These are phyloP conservation scores for Uloborus diversus DNA, from an alignment of 1,140 invertebrate species.

Conservation along the genomic window DNA sequence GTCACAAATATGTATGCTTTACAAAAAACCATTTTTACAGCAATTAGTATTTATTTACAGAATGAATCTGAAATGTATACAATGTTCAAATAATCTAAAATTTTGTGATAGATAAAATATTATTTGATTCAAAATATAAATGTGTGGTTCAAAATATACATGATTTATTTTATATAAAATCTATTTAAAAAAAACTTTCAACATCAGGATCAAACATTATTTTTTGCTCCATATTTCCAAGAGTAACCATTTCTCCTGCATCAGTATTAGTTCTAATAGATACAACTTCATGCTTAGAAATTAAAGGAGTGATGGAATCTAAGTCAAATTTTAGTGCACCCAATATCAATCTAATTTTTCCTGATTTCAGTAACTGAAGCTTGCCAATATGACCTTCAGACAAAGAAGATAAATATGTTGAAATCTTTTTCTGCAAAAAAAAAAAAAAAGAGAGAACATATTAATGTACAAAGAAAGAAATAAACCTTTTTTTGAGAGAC, in stretches of 20 bases:
- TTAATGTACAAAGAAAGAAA: background rate
- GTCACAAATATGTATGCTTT: no score
- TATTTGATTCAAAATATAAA: no score
- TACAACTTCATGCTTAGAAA: constrained; percentile 17
- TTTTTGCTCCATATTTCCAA: background rate
- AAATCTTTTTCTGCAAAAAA: background rate
- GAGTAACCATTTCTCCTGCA: background rate
- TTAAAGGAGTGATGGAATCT: background rate
- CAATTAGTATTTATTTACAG: no score
- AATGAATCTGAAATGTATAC: no score
- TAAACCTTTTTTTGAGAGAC: no score
- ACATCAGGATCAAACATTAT: constrained; percentile 8
- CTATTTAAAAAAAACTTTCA: background rate
- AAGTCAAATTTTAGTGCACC: background rate
- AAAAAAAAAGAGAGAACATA: background rate
- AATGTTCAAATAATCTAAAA: no score
- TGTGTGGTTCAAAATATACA: no score
- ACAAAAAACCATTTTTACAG: no score
- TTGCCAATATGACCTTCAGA: constrained; percentile 36
- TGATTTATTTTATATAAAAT: no score
- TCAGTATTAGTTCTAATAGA: background rate
- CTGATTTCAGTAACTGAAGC: constrained; percentile 27
- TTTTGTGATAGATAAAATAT: no score
- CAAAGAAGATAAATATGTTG: background rate
- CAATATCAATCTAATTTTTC: background rate